Conservation (phyloP, 2,888 invertebrate species). For the Drosophila conformis region DNA sequence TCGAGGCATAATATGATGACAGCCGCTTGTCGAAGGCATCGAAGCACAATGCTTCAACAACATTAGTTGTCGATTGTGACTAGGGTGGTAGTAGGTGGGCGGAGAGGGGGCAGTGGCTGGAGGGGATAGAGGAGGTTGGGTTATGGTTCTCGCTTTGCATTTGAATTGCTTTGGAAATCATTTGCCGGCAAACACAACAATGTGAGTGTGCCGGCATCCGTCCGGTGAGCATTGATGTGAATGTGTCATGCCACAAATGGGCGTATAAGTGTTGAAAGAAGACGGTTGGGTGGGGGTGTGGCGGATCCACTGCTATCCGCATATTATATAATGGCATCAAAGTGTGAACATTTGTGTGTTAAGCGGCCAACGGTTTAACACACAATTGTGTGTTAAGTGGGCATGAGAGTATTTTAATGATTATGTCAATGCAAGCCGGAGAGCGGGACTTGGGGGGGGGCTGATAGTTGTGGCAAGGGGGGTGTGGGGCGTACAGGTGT, state of each 20-base stretch:
- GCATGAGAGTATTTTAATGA: conserved; percentile 54
- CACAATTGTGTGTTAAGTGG: conserved; percentile 64
- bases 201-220: conserved; percentile 55
- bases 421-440: conserved; percentile 1
- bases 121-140: not conserved
- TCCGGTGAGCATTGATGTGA: conserved; percentile 51
- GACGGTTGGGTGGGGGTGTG: not conserved
- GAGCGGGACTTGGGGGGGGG: not conserved
- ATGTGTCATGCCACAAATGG: conserved; percentile 53
- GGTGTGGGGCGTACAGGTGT: not conserved
- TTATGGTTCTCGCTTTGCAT: conserved; percentile 50
- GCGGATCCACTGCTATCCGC: not conserved
- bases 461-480: fast-evolving
- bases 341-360: conserved; percentile 81
- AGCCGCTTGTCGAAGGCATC: conserved; percentile 71
- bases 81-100: not conserved
- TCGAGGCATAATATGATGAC: conserved; percentile 55
- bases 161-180: conserved; percentile 69
- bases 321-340: conserved; percentile 65
- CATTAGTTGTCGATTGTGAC: conserved; percentile 59
- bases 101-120: not conserved
- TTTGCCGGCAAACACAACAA: conserved; percentile 72
- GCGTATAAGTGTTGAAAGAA: not conserved
- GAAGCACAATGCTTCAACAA: conserved; percentile 66
- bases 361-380: conserved; percentile 67